Conservation (phyloP, 2,113 vertebrate genomes). For the Brevimyrus niger region DNA sequence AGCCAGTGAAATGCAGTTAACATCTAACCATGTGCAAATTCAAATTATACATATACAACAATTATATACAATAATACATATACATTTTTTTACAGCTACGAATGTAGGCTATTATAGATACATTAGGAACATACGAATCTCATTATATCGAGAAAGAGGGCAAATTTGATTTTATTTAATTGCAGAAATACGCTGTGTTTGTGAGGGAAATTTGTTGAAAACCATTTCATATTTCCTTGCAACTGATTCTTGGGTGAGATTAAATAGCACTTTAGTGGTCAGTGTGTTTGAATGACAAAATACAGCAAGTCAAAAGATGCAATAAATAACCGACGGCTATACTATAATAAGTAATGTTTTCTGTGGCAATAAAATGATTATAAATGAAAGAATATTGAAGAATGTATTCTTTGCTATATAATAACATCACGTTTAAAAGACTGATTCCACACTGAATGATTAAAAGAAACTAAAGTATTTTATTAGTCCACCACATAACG, state of each 20-base stretch:
- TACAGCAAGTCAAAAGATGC: no score
- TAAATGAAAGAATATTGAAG: not conserved
- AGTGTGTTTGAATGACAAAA: not conserved
- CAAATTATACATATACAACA: not conserved
- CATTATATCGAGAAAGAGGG: not conserved
- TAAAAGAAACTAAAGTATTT: not conserved
- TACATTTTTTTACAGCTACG: no score
- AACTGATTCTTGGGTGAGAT: not conserved
- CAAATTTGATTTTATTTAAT: not conserved
- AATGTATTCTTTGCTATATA: no score
- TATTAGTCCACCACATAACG: not conserved
- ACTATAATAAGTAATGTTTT: no score
- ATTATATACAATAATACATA: no score
- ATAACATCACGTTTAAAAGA: not conserved
- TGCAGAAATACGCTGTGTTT: no score
- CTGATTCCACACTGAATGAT: not conserved
- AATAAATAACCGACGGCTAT: no score
- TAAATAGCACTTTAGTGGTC: not conserved
- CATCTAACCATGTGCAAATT: not conserved
- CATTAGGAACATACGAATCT: not conserved
- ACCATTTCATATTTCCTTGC: not conserved
- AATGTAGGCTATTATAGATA: no score
- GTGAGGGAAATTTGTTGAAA: not conserved
- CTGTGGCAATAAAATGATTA: not conserved
- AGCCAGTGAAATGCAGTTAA: no score